Percentiles rank a stretch among this genome's conserved stretches.
Conservation (phyloP, 2,888 invertebrate species). For the Tetrapedia diversipes region DNA sequence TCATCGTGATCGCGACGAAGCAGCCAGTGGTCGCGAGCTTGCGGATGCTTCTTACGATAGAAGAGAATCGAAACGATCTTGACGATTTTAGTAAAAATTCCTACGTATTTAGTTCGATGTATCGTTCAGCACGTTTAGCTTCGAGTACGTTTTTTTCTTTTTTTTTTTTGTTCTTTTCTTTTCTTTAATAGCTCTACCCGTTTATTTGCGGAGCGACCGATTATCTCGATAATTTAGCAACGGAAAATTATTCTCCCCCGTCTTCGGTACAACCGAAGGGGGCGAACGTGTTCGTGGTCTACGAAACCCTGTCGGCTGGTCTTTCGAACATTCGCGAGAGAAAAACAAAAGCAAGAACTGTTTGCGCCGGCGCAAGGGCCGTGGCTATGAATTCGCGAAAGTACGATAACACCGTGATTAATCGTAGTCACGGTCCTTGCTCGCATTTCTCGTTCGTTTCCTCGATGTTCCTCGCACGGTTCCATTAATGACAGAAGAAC, state of each 20-base stretch:
- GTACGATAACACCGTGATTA: neutral
- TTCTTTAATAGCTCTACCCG: conserved; percentile 8
- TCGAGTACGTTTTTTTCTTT: conserved; percentile 18
- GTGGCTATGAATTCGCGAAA: neutral
- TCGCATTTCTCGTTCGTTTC: neutral
- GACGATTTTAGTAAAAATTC: conserved; percentile 54
- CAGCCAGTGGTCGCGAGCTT: conserved; percentile 17
- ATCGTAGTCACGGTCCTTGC: conserved; percentile 4
- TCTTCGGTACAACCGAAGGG: conserved; percentile 15
- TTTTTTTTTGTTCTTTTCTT: neutral
- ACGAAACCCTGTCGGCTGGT: conserved; percentile 18
- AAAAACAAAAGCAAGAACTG: conserved; percentile 27
- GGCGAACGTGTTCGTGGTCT: conserved; percentile 1
- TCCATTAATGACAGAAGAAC: neutral
- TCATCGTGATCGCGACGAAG: conserved; percentile 19
- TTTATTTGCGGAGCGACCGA: conserved; percentile 25
- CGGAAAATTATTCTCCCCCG: neutral
- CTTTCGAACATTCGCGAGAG: conserved; percentile 18
- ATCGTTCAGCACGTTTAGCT: conserved; percentile 45
- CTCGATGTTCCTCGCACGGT: neutral
- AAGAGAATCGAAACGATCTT: conserved; percentile 40
- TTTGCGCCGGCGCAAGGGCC: conserved; percentile 7
- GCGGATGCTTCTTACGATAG: conserved; percentile 34
- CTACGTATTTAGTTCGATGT: conserved; percentile 64
- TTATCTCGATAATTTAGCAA: neutral